These are phyloP conservation scores for Gymnoscopelus microlampas DNA, from an alignment of 2,797 vertebrate genomes.

Conservation along the genomic window DNA sequence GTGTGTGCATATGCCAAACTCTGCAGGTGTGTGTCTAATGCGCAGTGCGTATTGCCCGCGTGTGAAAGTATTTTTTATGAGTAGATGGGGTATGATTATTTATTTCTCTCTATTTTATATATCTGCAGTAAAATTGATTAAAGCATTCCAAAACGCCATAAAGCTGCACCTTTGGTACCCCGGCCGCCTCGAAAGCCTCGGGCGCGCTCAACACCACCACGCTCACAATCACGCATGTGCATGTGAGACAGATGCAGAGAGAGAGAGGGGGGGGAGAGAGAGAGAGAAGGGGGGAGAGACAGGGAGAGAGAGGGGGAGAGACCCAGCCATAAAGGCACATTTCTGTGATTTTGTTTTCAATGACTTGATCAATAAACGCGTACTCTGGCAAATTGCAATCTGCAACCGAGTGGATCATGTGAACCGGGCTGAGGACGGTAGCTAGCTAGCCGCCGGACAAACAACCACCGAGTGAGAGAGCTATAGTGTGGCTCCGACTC, in stretches of 20 bases:
- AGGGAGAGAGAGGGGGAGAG: constrained; percentile 6
- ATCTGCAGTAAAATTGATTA: constrained; percentile 59
- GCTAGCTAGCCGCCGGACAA: too few relatives aligned
- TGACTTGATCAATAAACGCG: constrained; percentile 39
- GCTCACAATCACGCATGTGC: not conserved
- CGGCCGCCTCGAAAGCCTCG: not conserved
- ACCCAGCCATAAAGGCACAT: not conserved
- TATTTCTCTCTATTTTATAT: constrained; percentile 44
- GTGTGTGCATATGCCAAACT: not conserved
- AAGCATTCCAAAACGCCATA: constrained; percentile 37
- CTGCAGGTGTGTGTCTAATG: not conserved
- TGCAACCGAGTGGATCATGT: constrained; percentile 38
- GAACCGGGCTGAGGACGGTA: not conserved
- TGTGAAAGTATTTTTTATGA: constrained; percentile 4
- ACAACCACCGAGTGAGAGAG: too few relatives aligned
- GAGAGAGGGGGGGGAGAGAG: constrained; percentile 1
- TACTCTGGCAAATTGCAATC: constrained; percentile 50
- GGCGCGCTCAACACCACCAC: not conserved
- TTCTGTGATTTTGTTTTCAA: constrained; percentile 19
- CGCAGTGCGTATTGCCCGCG: not conserved
- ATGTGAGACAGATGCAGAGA: not conserved
- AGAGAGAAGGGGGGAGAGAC: not conserved
- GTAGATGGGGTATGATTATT: constrained; percentile 11
- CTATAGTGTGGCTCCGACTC: too few relatives aligned
- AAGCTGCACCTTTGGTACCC: constrained; percentile 9